These are phyloP conservation scores for Leucopsar rothschildi DNA, from an alignment of 2,113 vertebrate species.

Conservation along the genomic window DNA sequence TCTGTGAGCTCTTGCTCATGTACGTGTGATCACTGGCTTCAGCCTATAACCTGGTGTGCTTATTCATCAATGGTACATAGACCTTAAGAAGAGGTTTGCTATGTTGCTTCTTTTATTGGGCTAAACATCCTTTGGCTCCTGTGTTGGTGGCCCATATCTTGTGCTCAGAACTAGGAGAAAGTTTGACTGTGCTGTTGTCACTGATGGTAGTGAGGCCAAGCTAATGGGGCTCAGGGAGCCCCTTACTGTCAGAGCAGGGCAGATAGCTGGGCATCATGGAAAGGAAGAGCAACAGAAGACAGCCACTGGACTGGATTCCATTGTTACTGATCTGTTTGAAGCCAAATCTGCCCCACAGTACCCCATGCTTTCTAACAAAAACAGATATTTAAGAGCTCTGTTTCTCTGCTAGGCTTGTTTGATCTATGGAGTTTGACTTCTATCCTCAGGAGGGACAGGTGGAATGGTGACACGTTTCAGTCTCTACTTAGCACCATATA, in stretches of 20 bases:
- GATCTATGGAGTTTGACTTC: neutral
- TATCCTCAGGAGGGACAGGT: neutral
- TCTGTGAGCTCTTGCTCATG: neutral
- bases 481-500: neutral
- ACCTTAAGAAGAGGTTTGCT: neutral
- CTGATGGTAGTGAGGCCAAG: neutral
- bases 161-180: neutral
- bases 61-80: accelerated
- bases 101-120: neutral
- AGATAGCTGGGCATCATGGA: neutral
- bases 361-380: neutral
- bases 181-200: accelerated
- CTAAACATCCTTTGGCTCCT: neutral
- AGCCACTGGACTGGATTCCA: neutral
- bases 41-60: neutral
- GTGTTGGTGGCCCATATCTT: neutral
- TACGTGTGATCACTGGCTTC: neutral
- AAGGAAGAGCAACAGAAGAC: neutral
- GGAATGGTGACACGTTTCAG: neutral
- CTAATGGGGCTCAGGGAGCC: neutral
- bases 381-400: neutral
- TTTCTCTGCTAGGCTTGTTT: neutral
- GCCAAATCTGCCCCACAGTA: neutral
- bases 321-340: neutral
- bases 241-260: accelerated